phyloP scores from a whole-genome alignment of 2,113 vertebrate species.

The Sciurus niger region DNA sequence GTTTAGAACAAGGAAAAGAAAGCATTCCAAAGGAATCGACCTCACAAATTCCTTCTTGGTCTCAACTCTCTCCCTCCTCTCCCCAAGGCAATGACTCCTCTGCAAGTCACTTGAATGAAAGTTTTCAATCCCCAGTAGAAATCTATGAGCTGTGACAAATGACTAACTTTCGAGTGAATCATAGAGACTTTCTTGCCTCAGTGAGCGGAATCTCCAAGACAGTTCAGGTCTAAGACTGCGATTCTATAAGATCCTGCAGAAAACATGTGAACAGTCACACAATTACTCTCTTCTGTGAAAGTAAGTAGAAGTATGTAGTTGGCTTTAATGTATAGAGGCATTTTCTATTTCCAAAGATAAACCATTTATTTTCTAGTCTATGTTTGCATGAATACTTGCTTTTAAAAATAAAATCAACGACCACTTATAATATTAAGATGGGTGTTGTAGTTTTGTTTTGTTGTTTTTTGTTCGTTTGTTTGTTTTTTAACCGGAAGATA shows the following conservation, averaged over 20 bases:
- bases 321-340: not conserved
- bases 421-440: not conserved
- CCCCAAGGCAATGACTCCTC: rapidly evolving
- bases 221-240: not conserved
- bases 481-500: not conserved
- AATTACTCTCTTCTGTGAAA: not conserved
- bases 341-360: not conserved
- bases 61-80: not conserved
- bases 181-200: not conserved
- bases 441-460: not conserved
- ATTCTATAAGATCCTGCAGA: not conserved
- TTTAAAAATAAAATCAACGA: not conserved
- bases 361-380: not conserved
- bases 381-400: conserved; percentile 32
- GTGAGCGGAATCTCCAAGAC: not conserved
- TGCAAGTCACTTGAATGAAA: not conserved
- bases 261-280: not conserved
- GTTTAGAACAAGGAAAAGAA: not conserved
- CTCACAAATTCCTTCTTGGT: not conserved
- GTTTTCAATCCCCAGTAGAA: not conserved
- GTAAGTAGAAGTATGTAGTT: not conserved
- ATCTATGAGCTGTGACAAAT: not conserved
- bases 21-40: not conserved
- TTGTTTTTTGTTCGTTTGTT: too few relatives aligned
- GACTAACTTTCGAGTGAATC: not conserved